phyloP scores from a whole-genome alignment of 2,797 vertebrate genomes.

The Eulemur rubriventer region DNA sequence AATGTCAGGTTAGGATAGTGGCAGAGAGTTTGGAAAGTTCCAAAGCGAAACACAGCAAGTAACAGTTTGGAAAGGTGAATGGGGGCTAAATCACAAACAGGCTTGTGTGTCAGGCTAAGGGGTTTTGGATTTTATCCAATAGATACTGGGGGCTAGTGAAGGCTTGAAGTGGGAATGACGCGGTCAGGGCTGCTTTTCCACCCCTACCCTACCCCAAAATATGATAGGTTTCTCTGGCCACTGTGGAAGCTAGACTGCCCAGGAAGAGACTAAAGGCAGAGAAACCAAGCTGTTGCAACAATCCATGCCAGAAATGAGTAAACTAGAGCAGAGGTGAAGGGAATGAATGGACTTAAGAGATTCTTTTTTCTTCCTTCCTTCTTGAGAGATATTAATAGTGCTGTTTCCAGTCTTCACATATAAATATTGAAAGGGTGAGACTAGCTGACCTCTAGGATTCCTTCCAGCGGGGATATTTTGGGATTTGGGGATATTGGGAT shows the following conservation, averaged over 20 bases:
- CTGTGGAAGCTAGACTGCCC: neutral
- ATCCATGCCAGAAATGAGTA: neutral
- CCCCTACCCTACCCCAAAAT: neutral
- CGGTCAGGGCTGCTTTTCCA: neutral
- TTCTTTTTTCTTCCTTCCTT: neutral
- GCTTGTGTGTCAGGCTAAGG: neutral
- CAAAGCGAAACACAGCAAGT: neutral
- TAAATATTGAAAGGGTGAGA: neutral
- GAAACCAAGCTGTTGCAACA: neutral
- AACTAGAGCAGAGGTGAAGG: constrained; percentile 34
- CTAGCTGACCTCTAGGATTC: constrained; percentile 6
- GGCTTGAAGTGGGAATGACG: neutral
- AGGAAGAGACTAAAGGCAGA: constrained; percentile 1
- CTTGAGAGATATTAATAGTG: constrained; percentile 9
- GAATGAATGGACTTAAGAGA: neutral
- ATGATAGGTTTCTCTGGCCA: constrained; percentile 7
- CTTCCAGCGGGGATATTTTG: neutral
- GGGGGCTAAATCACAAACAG: neutral
- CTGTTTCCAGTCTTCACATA: neutral
- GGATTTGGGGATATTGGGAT: neutral
- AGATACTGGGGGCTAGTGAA: neutral
- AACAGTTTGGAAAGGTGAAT: constrained; percentile 32
- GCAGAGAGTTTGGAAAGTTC: neutral
- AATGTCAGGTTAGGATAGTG: neutral
- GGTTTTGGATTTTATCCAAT: constrained; percentile 25